Conservation (phyloP, 1,140 invertebrate genomes). For the Bursaphelenchus mucronatus region DNA sequence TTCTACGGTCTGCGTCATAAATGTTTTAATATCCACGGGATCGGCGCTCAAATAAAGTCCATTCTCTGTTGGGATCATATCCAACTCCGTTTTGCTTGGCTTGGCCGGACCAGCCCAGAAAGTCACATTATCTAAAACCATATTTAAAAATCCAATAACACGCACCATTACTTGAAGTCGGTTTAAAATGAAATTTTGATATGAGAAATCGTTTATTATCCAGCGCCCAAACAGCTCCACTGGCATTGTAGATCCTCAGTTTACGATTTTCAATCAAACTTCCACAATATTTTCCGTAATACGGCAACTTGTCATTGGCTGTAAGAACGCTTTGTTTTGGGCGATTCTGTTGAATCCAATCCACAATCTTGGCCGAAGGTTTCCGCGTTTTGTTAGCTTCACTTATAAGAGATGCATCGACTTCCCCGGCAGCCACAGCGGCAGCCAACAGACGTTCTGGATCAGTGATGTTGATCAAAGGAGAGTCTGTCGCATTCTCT, state of each 20-base stretch:
- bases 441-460: slow-evolving; percentile 45
- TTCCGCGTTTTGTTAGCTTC: slow-evolving; percentile 28
- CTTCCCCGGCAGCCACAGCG: slow-evolving; percentile 48
- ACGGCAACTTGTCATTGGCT: slow-evolving; percentile 51
- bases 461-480: slow-evolving; percentile 27
- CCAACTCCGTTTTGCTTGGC: slow-evolving; percentile 37
- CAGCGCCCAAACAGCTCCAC: slow-evolving; percentile 57
- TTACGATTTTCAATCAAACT: slow-evolving; percentile 43
- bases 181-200: slow-evolving; percentile 57
- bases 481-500: slow-evolving; percentile 28
- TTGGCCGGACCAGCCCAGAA: slow-evolving; percentile 56
- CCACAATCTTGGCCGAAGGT: slow-evolving; percentile 48
- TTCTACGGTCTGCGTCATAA: slow-evolving; percentile 33
- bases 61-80: slow-evolving; percentile 52
- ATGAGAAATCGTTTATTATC: slow-evolving; percentile 53
- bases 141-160: slow-evolving; percentile 7
- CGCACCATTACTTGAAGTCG: slow-evolving; percentile 32
- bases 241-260: slow-evolving; percentile 37
- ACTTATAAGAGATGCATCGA: slow-evolving; percentile 37
- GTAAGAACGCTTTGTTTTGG: slow-evolving; percentile 32
- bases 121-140: slow-evolving; percentile 55
- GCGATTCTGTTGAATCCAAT: slow-evolving; percentile 59
- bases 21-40: slow-evolving; percentile 45
- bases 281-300: slow-evolving; percentile 57
- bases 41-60: slow-evolving; percentile 51